Conservation (phyloP, 2,888 invertebrate species). For the Frankliniella intonsa region DNA sequence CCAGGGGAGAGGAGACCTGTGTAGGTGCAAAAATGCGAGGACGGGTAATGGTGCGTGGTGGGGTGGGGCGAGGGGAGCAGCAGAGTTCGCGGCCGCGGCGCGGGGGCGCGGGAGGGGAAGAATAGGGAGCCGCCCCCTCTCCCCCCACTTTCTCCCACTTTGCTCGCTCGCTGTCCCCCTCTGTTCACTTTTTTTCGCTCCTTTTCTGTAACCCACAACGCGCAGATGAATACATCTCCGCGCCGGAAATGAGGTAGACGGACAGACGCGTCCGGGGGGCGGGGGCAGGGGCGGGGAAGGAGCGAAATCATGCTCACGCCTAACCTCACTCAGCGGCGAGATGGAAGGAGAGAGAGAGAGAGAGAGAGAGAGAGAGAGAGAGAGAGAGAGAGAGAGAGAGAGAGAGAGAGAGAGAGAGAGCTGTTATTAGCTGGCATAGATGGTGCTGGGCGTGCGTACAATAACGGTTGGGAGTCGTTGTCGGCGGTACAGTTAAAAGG, state of each 20-base stretch:
- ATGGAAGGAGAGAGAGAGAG: too few species aligned
- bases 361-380: too few species aligned
- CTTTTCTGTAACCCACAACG: slow-evolving; percentile 6
- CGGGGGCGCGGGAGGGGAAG: too few species aligned
- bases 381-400: too few species aligned
- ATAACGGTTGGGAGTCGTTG: too few species aligned
- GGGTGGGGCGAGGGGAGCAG: too few species aligned
- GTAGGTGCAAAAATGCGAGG: too few species aligned
- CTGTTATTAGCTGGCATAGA: not conserved
- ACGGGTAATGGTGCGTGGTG: too few species aligned
- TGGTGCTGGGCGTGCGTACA: not conserved
- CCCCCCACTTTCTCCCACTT: not conserved
- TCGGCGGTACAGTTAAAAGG: too few species aligned
- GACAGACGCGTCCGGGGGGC: not conserved
- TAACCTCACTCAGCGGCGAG: too few species aligned
- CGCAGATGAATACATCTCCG: slow-evolving; percentile 19
- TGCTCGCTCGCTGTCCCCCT: not conserved
- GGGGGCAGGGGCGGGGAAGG: not conserved
- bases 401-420: not conserved
- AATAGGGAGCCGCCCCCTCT: not conserved
- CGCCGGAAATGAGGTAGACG: not conserved
- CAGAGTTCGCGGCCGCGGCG: too few species aligned
- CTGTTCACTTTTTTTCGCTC: not conserved
- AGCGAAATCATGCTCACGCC: not conserved
- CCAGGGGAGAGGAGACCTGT: too few species aligned